These are phyloP conservation scores for Macaria notata DNA, from an alignment of 2,888 invertebrate species.

Conservation along the genomic window DNA sequence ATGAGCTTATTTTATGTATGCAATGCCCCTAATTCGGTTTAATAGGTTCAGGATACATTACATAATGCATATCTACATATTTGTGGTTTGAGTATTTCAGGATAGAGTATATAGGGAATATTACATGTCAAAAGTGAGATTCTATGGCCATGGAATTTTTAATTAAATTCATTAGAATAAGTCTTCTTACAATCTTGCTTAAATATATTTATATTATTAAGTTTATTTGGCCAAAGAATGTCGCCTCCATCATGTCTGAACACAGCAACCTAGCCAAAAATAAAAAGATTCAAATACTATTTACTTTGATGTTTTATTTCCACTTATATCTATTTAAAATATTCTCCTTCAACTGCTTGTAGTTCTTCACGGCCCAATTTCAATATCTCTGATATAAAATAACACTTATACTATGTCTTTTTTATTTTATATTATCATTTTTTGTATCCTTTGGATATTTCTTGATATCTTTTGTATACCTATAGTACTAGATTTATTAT, in stretches of 20 bases:
- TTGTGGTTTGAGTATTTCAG: too few relatives aligned
- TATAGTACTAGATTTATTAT: constrained; percentile 3
- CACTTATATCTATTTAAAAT: constrained; percentile 40
- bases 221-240: constrained; percentile 50
- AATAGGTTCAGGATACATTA: too few relatives aligned
- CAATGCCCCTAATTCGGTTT: too few relatives aligned
- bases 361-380: neutral
- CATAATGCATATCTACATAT: too few relatives aligned
- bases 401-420: too few relatives aligned
- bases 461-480: too few relatives aligned
- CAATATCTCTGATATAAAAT: too few relatives aligned
- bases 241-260: constrained; percentile 78
- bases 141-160: constrained; percentile 40
- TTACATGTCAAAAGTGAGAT: constrained; percentile 77
- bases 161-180: neutral
- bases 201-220: too few relatives aligned
- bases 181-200: neutral
- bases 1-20: too few relatives aligned
- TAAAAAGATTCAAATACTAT: constrained; percentile 55
- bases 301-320: constrained; percentile 57
- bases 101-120: constrained; percentile 49
- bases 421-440: too few relatives aligned
- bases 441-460: too few relatives aligned
- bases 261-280: constrained; percentile 76
- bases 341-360: neutral